Percentiles rank a stretch among this genome's conserved stretches.
Evolutionary conservation across 2,113 vertebrate species (phyloP).

Genomic region (Gobio gobio): DNA sequence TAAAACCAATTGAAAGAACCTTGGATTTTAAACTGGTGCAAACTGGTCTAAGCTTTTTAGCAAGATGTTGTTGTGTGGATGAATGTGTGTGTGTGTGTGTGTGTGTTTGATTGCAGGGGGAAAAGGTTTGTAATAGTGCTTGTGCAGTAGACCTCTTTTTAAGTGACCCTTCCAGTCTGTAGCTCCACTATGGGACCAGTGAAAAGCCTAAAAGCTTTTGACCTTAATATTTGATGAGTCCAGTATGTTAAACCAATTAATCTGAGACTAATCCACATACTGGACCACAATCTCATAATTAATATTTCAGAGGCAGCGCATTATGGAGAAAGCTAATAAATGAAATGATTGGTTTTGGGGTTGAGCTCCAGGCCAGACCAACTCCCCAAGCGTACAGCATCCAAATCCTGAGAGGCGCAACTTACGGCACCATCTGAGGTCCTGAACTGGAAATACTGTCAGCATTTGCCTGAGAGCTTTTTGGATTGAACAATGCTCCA

Average conservation of each 20-base stretch:
- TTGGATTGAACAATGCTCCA: conserved; percentile 9
- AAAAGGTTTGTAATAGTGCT: conserved; percentile 20
- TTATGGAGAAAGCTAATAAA: conserved; percentile 59
- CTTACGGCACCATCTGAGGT: conserved; percentile 2
- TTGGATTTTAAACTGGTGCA: not conserved
- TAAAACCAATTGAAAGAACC: not conserved
- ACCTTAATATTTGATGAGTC: conserved; percentile 82
- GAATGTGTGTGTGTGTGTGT: conserved; percentile 39
- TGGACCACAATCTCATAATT: conserved; percentile 62
- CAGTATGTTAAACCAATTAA: conserved; percentile 74
- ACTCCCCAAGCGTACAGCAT: conserved; percentile 46
- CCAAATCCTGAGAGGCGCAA: conserved; percentile 31
- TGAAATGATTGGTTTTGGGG: conserved; percentile 62
- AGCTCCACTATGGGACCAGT: conserved; percentile 41
- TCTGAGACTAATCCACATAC: conserved; percentile 66
- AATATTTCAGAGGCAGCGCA: conserved; percentile 69
- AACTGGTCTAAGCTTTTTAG: conserved; percentile 1
- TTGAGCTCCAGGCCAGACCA: conserved; percentile 50
- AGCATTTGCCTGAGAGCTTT: conserved; percentile 12
- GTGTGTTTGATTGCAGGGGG: conserved; percentile 31
- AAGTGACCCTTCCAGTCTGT: conserved; percentile 38
- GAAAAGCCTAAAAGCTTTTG: conserved; percentile 62
- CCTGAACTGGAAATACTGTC: conserved; percentile 17
- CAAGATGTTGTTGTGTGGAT: conserved; percentile 1
- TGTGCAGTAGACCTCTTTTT: conserved; percentile 32